A percentile compares a stretch with the other conserved stretches of the same genome.
Evolutionary conservation across 2,888 invertebrate genomes (phyloP).

Genomic region (Drosophila lutescens): DNA sequence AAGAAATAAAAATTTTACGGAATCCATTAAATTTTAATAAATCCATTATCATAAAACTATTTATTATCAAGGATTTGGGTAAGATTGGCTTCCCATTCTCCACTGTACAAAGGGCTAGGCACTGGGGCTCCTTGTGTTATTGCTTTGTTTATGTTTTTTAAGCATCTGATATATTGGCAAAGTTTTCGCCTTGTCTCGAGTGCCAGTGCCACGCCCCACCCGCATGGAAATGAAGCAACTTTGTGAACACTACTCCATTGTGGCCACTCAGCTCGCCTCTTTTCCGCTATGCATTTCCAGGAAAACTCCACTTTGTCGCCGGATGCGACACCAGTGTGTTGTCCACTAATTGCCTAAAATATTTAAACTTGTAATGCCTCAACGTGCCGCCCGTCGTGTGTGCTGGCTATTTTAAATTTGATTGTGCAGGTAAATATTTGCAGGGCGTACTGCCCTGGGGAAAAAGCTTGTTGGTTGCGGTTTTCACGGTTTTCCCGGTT

Average conservation of each 20-base stretch:
- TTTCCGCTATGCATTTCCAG: not conserved
- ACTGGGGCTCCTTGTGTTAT: constrained; percentile 11
- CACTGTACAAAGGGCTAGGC: constrained; percentile 13
- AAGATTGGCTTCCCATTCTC: not conserved
- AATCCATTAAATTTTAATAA: too few species aligned
- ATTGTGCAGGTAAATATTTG: constrained; percentile 73
- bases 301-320: constrained; percentile 13
- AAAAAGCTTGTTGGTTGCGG: constrained; percentile 59
- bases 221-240: constrained; percentile 67
- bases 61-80: too few species aligned
- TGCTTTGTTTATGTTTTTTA: constrained; percentile 75
- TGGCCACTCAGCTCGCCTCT: constrained; percentile 7
- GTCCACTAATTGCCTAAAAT: constrained; percentile 75
- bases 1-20: too few species aligned
- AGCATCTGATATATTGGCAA: constrained; percentile 76
- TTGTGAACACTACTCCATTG: constrained; percentile 20
- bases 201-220: constrained; percentile 15
- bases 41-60: too few species aligned
- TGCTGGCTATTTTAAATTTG: constrained; percentile 70
- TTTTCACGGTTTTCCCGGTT: constrained; percentile 73
- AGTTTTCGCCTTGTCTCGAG: constrained; percentile 53
- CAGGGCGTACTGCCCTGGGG: constrained; percentile 8
- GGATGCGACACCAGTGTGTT: constrained; percentile 5
- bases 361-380: constrained; percentile 71
- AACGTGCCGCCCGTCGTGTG: constrained; percentile 24